Conservation (phyloP, 1,140 invertebrate species). For the Pseudomyrmex gracilis region DNA sequence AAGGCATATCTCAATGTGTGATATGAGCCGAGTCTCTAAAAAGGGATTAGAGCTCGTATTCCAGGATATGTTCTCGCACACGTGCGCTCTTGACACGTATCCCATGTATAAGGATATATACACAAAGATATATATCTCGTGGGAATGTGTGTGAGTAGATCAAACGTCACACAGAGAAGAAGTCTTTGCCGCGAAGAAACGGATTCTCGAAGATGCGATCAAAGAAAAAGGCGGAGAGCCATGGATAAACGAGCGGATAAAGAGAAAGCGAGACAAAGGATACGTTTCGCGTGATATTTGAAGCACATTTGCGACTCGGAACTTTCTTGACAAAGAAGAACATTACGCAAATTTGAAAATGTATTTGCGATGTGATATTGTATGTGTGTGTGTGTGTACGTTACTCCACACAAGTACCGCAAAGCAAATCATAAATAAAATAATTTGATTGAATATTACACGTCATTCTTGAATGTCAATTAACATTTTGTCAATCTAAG, state of each 20-base stretch:
- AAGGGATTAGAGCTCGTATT: conserved; percentile 84
- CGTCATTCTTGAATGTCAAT: neutral
- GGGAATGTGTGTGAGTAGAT: conserved; percentile 51
- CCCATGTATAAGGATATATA: neutral
- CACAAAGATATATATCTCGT: conserved; percentile 29
- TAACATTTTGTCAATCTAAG: conserved; percentile 3
- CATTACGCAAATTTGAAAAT: conserved; percentile 26
- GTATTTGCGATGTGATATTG: neutral
- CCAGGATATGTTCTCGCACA: conserved; percentile 71
- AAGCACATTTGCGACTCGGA: conserved; percentile 6
- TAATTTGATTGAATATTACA: too few species aligned
- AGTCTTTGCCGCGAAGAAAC: conserved; percentile 66
- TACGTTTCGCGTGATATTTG: conserved; percentile 55
- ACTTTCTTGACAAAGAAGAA: conserved; percentile 21
- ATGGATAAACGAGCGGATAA: conserved; percentile 38
- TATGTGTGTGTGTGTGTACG: too few species aligned
- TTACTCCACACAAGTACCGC: too few species aligned
- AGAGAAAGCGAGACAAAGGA: conserved; percentile 34
- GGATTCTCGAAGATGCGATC: conserved; percentile 76
- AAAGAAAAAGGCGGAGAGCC: conserved; percentile 65
- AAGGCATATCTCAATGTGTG: conserved; percentile 83
- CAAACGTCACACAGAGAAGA: conserved; percentile 39
- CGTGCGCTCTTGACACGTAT: conserved; percentile 27
- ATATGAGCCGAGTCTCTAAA: conserved; percentile 82
- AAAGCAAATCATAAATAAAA: too few species aligned